Conservation (phyloP, 2,888 invertebrate genomes). For the Nemotelus pantherinus region DNA sequence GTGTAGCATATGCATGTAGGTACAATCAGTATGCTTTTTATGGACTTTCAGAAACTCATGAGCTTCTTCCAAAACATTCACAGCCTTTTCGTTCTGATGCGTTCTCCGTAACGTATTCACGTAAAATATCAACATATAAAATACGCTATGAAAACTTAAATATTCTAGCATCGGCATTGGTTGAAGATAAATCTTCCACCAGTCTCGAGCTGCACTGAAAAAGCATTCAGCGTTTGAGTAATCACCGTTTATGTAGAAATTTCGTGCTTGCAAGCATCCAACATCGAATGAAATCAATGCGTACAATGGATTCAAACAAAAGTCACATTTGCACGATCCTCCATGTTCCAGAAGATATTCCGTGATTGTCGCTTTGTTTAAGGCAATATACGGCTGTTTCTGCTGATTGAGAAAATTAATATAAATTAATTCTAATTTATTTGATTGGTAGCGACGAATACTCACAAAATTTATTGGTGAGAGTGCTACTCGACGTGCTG, state of each 20-base stretch:
- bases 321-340: slow-evolving; percentile 48
- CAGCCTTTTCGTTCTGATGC: slow-evolving; percentile 54
- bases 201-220: slow-evolving; percentile 55
- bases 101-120: slow-evolving; percentile 57
- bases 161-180: slow-evolving; percentile 30
- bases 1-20: slow-evolving; percentile 15
- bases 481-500: slow-evolving; percentile 16
- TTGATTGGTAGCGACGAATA: background rate
- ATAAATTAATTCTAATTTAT: background rate
- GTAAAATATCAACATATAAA: slow-evolving; percentile 54
- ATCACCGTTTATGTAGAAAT: slow-evolving; percentile 57
- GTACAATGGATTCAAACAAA: slow-evolving; percentile 52
- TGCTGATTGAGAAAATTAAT: slow-evolving; percentile 17
- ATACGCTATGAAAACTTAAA: slow-evolving; percentile 40
- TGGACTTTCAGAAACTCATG: slow-evolving; percentile 46
- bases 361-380: background rate
- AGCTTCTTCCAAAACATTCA: slow-evolving; percentile 50
- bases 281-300: slow-evolving; percentile 57
- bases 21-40: slow-evolving; percentile 20
- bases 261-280: slow-evolving; percentile 59
- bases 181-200: slow-evolving; percentile 50
- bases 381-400: background rate
- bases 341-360: slow-evolving; percentile 33
- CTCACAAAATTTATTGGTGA: slow-evolving; percentile 38
- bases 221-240: slow-evolving; percentile 56